These are phyloP conservation scores for Falco biarmicus DNA, from an alignment of 2,797 vertebrate species.

Conservation along the genomic window DNA sequence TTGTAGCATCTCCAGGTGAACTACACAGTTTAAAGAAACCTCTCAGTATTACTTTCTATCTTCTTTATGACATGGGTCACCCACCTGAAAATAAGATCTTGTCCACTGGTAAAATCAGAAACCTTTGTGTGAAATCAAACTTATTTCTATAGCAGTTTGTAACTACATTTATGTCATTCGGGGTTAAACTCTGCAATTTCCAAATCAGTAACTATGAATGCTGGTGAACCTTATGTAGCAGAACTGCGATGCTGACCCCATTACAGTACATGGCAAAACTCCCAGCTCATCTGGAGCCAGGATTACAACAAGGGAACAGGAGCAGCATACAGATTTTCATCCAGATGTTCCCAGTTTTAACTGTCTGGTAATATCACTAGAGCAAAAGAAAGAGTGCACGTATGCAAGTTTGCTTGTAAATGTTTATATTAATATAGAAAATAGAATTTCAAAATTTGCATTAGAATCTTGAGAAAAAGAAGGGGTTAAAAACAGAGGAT, in stretches of 20 bases:
- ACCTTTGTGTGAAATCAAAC: neutral
- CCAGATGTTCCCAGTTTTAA: neutral
- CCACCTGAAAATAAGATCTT: neutral
- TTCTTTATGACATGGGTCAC: neutral
- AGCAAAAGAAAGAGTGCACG: neutral
- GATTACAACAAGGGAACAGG: neutral
- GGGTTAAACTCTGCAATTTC: neutral
- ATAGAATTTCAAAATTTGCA: neutral
- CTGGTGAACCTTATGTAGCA: neutral
- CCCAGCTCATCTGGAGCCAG: neutral
- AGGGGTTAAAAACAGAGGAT: neutral
- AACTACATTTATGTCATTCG: neutral
- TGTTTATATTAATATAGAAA: neutral
- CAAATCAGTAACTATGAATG: neutral
- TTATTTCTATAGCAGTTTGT: neutral
- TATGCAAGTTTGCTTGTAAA: neutral
- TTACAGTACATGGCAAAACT: neutral
- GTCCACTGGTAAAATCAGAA: conserved; percentile 8
- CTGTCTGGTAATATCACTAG: neutral
- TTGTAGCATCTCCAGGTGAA: conserved; percentile 5
- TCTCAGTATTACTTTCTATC: neutral
- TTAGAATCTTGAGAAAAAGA: neutral
- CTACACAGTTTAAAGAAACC: neutral
- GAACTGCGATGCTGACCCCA: neutral
- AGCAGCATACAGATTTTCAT: neutral